Conservation (phyloP, 53 echinoderm and acorn worm species). For the Stichopus horrens region DNA sequence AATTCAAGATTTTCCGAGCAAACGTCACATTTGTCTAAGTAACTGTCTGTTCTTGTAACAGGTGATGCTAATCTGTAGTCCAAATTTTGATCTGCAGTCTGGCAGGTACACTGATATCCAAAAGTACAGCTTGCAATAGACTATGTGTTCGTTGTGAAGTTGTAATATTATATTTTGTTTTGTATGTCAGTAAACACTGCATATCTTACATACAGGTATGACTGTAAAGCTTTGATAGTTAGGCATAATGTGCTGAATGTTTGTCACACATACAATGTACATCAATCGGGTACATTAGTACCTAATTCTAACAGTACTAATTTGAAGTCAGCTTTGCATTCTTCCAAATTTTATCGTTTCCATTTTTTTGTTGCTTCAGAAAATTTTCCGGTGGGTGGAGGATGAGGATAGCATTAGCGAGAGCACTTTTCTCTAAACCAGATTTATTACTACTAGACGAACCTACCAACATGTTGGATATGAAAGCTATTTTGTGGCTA, state of each 20-base stretch:
- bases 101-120: too few species aligned
- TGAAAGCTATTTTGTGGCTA: slow-evolving; percentile 94
- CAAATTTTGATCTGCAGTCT: too few species aligned
- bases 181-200: too few species aligned
- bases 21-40: too few species aligned
- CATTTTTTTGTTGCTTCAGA: slow-evolving; percentile 45
- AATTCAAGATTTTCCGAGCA: too few species aligned
- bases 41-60: too few species aligned
- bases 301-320: not conserved
- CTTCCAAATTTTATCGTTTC: not conserved
- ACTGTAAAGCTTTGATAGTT: slow-evolving; percentile 45
- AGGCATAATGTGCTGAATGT: not conserved
- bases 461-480: slow-evolving; percentile 99
- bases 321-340: not conserved
- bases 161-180: too few species aligned
- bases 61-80: too few species aligned
- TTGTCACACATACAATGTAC: not conserved
- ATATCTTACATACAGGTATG: too few species aligned
- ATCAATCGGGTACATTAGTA: not conserved
- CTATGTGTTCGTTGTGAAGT: too few species aligned
- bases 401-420: slow-evolving; percentile 94
- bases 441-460: slow-evolving; percentile 91
- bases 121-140: too few species aligned
- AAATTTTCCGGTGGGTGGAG: slow-evolving; percentile 99
- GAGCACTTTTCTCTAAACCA: slow-evolving; percentile 94